Percentiles rank a stretch among this genome's conserved stretches.
These are phyloP conservation scores for Drosophila paranaensis DNA, from an alignment of 2,888 invertebrate species.

Conservation along the genomic window DNA sequence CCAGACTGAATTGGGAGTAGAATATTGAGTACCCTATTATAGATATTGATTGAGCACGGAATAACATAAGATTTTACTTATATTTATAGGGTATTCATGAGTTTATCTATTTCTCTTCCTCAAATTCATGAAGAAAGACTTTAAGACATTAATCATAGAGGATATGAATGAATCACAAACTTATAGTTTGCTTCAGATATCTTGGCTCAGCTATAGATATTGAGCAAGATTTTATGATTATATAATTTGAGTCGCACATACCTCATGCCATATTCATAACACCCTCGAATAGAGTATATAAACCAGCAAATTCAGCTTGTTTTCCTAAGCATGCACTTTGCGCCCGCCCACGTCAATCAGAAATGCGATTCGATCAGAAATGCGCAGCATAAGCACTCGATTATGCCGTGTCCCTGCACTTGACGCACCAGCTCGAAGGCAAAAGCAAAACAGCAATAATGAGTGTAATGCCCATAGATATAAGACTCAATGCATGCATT, in stretches of 20 bases:
- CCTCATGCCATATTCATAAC: background rate
- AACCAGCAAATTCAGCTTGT: slow-evolving; percentile 4
- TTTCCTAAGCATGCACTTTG: slow-evolving; percentile 26
- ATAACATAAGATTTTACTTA: too few relatives aligned
- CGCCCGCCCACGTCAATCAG: slow-evolving; percentile 47
- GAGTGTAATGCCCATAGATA: slow-evolving; percentile 13
- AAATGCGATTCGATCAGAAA: slow-evolving; percentile 15
- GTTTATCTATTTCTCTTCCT: too few relatives aligned
- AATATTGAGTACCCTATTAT: background rate
- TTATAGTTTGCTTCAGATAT: background rate
- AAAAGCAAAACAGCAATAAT: background rate
- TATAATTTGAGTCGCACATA: too few relatives aligned
- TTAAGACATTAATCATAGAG: too few relatives aligned
- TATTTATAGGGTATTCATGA: too few relatives aligned
- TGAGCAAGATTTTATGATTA: background rate
- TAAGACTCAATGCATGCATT: background rate
- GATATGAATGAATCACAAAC: background rate
- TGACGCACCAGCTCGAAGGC: slow-evolving; percentile 39
- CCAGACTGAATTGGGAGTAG: background rate
- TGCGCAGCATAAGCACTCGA: slow-evolving; percentile 18
- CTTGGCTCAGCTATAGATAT: background rate
- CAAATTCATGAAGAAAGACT: too few relatives aligned
- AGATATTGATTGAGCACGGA: too few relatives aligned
- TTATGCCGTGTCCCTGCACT: slow-evolving; percentile 49
- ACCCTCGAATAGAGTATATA: background rate